These are phyloP conservation scores for Scaptomyza cyrtandrae DNA, from an alignment of 2,888 invertebrate genomes.

Conservation along the genomic window DNA sequence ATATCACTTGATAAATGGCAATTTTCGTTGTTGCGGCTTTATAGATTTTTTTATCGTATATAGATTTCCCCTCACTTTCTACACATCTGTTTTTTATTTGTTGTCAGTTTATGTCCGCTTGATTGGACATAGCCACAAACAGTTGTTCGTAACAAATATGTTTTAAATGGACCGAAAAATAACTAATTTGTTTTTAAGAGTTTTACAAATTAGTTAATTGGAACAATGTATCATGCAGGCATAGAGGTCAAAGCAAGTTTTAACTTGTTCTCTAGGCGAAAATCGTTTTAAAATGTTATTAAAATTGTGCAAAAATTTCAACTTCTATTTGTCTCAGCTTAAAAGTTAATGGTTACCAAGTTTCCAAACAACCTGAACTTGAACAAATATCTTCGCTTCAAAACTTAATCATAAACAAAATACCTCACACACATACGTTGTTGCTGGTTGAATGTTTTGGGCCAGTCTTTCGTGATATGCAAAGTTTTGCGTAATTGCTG, in stretches of 20 bases:
- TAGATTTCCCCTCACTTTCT: slow-evolving; percentile 3
- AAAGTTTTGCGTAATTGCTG: slow-evolving; percentile 49
- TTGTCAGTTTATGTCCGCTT: slow-evolving; percentile 1
- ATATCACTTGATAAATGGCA: slow-evolving; percentile 66
- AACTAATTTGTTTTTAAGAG: no score
- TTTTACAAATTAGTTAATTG: background rate
- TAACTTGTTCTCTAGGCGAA: no score
- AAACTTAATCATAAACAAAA: background rate
- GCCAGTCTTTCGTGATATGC: slow-evolving; percentile 19
- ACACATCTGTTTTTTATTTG: slow-evolving; percentile 1
- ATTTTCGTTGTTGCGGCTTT: slow-evolving; percentile 43
- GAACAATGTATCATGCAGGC: background rate
- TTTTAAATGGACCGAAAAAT: background rate
- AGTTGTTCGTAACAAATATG: background rate
- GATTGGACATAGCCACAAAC: slow-evolving; percentile 8
- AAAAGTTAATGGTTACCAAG: background rate
- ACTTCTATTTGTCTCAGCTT: background rate
- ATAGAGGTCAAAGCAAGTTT: background rate
- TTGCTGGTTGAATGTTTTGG: slow-evolving; percentile 9
- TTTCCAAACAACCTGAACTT: background rate
- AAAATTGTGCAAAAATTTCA: background rate
- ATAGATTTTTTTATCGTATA: slow-evolving; percentile 11
- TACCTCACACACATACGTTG: background rate
- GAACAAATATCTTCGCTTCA: background rate
- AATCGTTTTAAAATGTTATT: no score